Percentiles rank a stretch among this genome's conserved stretches.
phyloP scores from a whole-genome alignment of 2,113 vertebrate genomes.

The Campylomormyrus tamandua region DNA sequence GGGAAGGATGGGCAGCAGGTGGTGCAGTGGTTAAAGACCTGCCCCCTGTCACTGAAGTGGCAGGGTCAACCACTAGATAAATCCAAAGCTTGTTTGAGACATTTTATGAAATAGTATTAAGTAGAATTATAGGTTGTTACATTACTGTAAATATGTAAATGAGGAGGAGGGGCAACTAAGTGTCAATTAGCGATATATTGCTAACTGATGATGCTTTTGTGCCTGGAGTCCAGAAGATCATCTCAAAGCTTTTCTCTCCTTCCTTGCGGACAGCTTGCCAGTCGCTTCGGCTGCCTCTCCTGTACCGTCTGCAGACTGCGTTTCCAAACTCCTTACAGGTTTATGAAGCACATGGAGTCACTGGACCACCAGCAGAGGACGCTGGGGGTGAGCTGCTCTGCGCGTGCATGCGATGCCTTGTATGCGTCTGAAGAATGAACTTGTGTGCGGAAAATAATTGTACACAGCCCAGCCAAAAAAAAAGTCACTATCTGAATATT shows the following conservation, averaged over 20 bases:
- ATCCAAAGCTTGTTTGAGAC: not conserved
- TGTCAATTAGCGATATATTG: not conserved
- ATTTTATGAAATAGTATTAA: not conserved
- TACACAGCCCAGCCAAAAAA: no score
- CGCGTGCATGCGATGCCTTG: not conserved
- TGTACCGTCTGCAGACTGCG: slow-evolving; percentile 82
- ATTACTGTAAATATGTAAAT: not conserved
- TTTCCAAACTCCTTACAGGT: slow-evolving; percentile 84
- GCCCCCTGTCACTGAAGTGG: not conserved
- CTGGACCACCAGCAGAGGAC: slow-evolving; percentile 70
- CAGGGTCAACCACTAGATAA: not conserved
- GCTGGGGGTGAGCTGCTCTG: not conserved
- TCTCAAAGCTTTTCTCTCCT: not conserved
- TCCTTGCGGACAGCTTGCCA: slow-evolving; percentile 28
- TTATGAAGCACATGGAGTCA: slow-evolving; percentile 89
- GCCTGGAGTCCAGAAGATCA: not conserved
- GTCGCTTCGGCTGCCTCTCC: slow-evolving; percentile 70
- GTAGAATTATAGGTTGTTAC: not conserved
- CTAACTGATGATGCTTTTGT: not conserved
- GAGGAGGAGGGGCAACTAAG: not conserved
- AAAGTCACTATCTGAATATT: no score
- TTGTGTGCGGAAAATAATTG: not conserved
- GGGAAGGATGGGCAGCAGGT: not conserved
- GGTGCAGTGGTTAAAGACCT: not conserved
- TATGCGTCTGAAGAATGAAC: not conserved